Evolutionary conservation across 1,140 invertebrate genomes (phyloP), one percentile per base, ranked within the genome.

Genomic region (Euura saliciscinereae): DNA sequence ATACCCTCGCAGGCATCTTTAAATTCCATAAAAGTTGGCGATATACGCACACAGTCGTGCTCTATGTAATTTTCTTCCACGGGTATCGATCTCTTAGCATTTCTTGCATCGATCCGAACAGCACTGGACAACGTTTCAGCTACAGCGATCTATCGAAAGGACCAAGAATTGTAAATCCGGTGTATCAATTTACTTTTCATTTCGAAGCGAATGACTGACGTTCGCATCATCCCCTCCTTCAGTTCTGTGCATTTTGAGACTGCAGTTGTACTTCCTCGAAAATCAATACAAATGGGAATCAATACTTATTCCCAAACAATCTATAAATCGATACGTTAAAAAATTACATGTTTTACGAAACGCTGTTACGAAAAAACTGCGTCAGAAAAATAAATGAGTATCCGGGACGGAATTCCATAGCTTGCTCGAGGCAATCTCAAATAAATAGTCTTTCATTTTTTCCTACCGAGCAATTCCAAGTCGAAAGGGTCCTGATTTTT

Each of bases 1-100:
- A 78, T 76, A 4, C 81, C 81, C 74, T 84, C 83, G 45, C 73
- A 76, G 2, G 80, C 78, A 73, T 84, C 81, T 4, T 68, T 73
- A 43, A 84, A 80, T 67, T 79, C 73, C 72, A 84, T 77, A 45
- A 68, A 74, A 44, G 69, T 67, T 6, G 83, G 83, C 6, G 76
- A 76, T n/a, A 83, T 80, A 5, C 74, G 73, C 0, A 83, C 76
- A 64, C 76, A 45, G 67, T 81, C 74, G 10, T 77, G 67, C 1
- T 74, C 71, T 11, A 72, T 65, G 10, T 68, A 71, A 6, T 51
- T 28, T 64, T 44, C 6, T 8, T 51, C 7, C n/a, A 51, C 46
- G 11, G 7, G 7, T 51, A n/a, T 51, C 7, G 46, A 51, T n/a
- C 46, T 51, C 7, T 51, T n/a, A 7, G 46, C 46, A 51, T n/a